Evolutionary conservation across 1,140 invertebrate species (phyloP).

Genomic region (Zaprionus camerounensis): DNA sequence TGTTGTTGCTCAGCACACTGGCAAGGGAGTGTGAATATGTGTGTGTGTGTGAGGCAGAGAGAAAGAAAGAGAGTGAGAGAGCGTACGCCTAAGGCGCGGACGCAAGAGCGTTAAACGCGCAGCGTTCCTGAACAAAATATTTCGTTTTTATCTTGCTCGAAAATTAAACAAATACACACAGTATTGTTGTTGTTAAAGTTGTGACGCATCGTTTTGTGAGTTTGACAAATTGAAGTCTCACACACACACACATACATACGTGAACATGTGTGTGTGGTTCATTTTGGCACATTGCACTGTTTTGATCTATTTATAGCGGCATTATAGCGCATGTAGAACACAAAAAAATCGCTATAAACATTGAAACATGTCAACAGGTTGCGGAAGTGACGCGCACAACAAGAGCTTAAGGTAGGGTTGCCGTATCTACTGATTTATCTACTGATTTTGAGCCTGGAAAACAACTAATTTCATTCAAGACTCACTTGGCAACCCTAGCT

Average conservation of each 20-base stretch:
- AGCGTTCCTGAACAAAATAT: slow-evolving; percentile 3
- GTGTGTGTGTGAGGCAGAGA: slow-evolving; percentile 8
- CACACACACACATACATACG: not conserved
- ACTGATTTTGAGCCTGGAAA: too few relatives aligned
- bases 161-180: not conserved
- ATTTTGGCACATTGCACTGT: slow-evolving; percentile 74
- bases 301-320: slow-evolving; percentile 64
- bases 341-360: slow-evolving; percentile 34
- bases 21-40: not conserved
- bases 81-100: slow-evolving; percentile 42
- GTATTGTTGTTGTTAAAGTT: slow-evolving; percentile 1
- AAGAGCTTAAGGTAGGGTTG: not conserved
- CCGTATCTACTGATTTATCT: too few relatives aligned
- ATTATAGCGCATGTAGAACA: slow-evolving; percentile 35
- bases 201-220: slow-evolving; percentile 6
- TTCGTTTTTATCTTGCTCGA: not conserved
- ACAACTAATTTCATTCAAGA: too few relatives aligned
- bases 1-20: slow-evolving; percentile 26
- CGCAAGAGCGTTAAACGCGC: slow-evolving; percentile 57
- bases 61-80: slow-evolving; percentile 9
- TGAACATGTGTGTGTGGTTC: slow-evolving; percentile 20
- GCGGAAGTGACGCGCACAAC: slow-evolving; percentile 64
- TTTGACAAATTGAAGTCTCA: not conserved
- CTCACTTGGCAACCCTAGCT: not conserved
- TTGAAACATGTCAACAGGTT: slow-evolving; percentile 72